Conservation (phyloP, 2,113 vertebrate genomes). For the Callopanchax toddi region DNA sequence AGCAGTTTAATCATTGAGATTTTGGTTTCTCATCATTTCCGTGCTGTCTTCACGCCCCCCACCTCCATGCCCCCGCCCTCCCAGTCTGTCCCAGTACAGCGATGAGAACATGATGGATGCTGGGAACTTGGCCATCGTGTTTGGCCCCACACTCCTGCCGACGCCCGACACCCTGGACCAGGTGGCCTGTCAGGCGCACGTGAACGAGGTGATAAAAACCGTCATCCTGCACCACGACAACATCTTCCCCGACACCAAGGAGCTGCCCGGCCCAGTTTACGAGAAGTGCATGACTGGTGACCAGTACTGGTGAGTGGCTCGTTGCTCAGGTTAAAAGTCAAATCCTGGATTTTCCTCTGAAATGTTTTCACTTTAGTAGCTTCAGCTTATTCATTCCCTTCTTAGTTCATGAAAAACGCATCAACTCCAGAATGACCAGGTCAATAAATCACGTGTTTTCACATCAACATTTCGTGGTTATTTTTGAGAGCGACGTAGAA, state of each 20-base stretch:
- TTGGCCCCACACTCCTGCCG: slow-evolving; percentile 96
- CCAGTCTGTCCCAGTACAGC: slow-evolving; percentile 95
- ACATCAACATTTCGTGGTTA: too few relatives aligned
- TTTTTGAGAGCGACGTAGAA: too few relatives aligned
- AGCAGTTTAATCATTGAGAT: too few relatives aligned
- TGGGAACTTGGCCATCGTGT: slow-evolving; percentile 96
- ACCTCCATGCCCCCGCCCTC: background rate
- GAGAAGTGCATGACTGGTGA: slow-evolving; percentile 99
- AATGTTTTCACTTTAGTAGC: too few relatives aligned
- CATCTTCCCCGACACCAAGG: slow-evolving; percentile 96
- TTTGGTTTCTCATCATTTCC: too few relatives aligned
- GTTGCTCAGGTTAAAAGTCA: too few relatives aligned
- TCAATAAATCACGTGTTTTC: too few relatives aligned
- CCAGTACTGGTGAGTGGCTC: slow-evolving; percentile 95
- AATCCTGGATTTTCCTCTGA: too few relatives aligned
- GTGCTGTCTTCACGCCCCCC: background rate
- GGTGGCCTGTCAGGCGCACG: slow-evolving; percentile 97
- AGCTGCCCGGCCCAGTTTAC: slow-evolving; percentile 94
- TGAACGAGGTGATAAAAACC: slow-evolving; percentile 97
- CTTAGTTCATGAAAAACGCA: too few relatives aligned
- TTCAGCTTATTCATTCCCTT: too few relatives aligned
- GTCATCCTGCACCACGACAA: slow-evolving; percentile 97
- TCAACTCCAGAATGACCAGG: too few relatives aligned
- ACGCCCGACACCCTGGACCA: slow-evolving; percentile 96
- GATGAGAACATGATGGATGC: slow-evolving; percentile 99